Base-by-base conservation (phyloP, 2,113 vertebrate genomes). In the Centropus unirufus region DNA sequence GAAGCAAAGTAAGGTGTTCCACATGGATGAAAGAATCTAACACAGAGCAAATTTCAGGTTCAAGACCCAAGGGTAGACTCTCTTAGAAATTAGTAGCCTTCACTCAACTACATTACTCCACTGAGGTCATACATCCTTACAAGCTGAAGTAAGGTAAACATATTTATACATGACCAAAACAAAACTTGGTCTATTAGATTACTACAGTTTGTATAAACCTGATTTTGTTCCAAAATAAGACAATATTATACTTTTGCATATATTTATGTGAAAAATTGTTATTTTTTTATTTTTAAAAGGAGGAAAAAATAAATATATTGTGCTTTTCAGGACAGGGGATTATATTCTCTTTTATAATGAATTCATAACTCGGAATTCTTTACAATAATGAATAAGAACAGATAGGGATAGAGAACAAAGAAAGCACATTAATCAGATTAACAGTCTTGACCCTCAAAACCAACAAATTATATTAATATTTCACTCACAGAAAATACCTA, bases 11-110 rank as follows among this genome's bases (percentile, higher is more conserved):
- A 49, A 55, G 26, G 34, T 83, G 49, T 34, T 90, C 70, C 63
- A 66, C 18, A 68, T 8, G 42, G 72, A 76, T 58, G 76, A 94
- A 86, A 72, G 85, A 83, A 67, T 72, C 61, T 81, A 93, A 70
- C 42, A 87, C 29, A 87, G 49, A 78, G 69, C 32, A 92, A 97
- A 93, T 61, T 92, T 62, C n/a, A 75, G n/a, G 23, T 74, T 92
- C 82, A 75, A 83, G 42, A 85, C 61, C 52, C 34, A 88, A 88
- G 55, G 79, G 57, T 72, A 92, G 85, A 93, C 63, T 91, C 69
- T 29, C 47, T 70, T 51, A 88, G 94, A 96, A 83, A 87, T 92
- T 87, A 92, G 27, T 82, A 93, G 69, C 36, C 82, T 88, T 89
- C 67, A 55, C 16, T 82, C 58, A 51, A 64, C 22, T 78, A 55